A percentile compares a stretch with the other conserved stretches of the same genome.
phyloP scores from a whole-genome alignment of 1,140 invertebrate genomes.

The Drosophila paulistorum region DNA sequence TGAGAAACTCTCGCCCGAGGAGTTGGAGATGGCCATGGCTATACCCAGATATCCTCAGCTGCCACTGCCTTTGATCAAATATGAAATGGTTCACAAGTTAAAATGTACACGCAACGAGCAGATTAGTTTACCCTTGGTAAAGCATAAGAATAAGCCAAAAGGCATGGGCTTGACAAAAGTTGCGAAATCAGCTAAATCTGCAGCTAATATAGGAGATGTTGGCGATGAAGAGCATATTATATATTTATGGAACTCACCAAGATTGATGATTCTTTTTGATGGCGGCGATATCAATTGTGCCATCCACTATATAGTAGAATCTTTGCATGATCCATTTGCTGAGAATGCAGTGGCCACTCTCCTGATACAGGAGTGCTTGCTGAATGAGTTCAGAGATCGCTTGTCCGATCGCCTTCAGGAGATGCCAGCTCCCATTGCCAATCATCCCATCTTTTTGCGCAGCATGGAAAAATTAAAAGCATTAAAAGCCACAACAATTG shows the following conservation, averaged over 20 bases:
- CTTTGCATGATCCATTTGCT: slow-evolving; percentile 60
- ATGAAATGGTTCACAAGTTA: slow-evolving; percentile 46
- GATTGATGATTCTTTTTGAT: slow-evolving; percentile 64
- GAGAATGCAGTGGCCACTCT: slow-evolving; percentile 53
- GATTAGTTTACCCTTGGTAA: slow-evolving; percentile 22
- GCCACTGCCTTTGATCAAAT: slow-evolving; percentile 35
- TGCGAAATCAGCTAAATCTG: no score
- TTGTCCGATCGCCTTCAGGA: slow-evolving; percentile 35
- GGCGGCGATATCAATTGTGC: slow-evolving; percentile 68
- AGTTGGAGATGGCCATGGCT: background rate
- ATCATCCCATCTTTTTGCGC: slow-evolving; percentile 45
- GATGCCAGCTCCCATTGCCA: slow-evolving; percentile 24
- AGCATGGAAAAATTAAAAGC: slow-evolving; percentile 36
- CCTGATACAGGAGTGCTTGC: slow-evolving; percentile 63
- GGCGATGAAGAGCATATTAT: slow-evolving; percentile 7
- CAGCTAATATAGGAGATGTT: background rate
- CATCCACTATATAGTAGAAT: slow-evolving; percentile 51
- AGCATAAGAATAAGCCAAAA: background rate
- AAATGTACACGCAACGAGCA: slow-evolving; percentile 3
- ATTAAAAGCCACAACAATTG: slow-evolving; percentile 58
- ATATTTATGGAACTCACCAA: slow-evolving; percentile 43
- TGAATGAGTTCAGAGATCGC: slow-evolving; percentile 40
- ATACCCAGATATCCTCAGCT: slow-evolving; percentile 2
- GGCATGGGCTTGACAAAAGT: background rate
- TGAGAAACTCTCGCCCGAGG: background rate